Base-by-base conservation (phyloP, 2,113 vertebrate species). In the Chitala chitala region DNA sequence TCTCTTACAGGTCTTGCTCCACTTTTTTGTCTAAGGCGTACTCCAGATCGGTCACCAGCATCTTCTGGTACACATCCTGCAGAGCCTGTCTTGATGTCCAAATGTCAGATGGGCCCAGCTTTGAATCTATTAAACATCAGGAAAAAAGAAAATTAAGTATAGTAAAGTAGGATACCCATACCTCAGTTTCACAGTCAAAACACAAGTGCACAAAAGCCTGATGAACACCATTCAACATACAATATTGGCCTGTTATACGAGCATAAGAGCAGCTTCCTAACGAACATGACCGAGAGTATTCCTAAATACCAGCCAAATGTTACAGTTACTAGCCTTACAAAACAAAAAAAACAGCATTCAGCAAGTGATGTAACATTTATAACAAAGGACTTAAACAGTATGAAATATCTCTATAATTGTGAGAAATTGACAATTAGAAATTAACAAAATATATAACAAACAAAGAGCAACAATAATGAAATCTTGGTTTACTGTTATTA, bases 11-110 rank as follows among this genome's bases (percentile, higher is more conserved):
- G 85, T 99, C 97, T 77, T 99, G 97, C 86, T 99, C 97, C 87
- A 98, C 97, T 87, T 99, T 99, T 91, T 99, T 99, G 91, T 99
- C 97, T 90, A 99, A 87, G 82, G 97, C 97, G 20, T 98, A 99
- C 83, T 98, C 97, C 90, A 99, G 91, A 85, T 98, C 96, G 0
- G 96, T 98, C 77, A 99, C 95, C 80, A 99, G 90, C 97, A 99
- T 99, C 88, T 98, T 98, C 92, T 99, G 97, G 89, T 98, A 99
- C 74, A 99, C 90, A 84, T 99, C 97, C 91, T 99, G 96, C 78
- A 99, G 91, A 78, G 95, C 95, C 84, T 99, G 97, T 61, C 97
- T 92, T 72, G 97, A 98, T 1, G 96, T 99, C 97, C 97, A 99
- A 91, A 97, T 95, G 91, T 99, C 97, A 20, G 96, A 94, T 71